Conservation (phyloP, 2,888 invertebrate species). For the Agrotis ipsilon region DNA sequence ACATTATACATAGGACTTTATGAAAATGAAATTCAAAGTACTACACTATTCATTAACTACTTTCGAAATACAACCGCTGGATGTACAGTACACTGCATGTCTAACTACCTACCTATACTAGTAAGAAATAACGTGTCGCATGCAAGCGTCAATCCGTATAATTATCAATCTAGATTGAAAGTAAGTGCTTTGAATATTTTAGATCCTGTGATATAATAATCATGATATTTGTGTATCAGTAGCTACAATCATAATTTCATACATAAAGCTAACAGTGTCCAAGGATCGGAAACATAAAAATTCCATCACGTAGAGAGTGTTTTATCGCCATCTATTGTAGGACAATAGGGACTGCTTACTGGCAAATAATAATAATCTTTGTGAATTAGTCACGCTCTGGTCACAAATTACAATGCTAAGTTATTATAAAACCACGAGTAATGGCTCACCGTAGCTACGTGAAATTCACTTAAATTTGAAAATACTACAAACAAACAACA, state of each 20-base stretch:
- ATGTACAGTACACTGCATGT: too few species aligned
- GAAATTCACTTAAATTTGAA: too few species aligned
- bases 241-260: conserved; percentile 61
- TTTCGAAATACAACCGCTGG: conserved; percentile 46
- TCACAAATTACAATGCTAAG: conserved; percentile 70
- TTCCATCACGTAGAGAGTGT: conserved; percentile 87
- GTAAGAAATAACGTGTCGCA: conserved; percentile 45
- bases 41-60: conserved; percentile 55
- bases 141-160: conserved; percentile 35
- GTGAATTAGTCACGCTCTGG: conserved; percentile 59
- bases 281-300: conserved; percentile 89
- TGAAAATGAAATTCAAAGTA: conserved; percentile 51
- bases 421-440: not conserved
- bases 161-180: conserved; percentile 31
- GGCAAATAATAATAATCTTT: conserved; percentile 59
- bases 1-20: conserved; percentile 65
- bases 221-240: conserved; percentile 60
- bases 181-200: conserved; percentile 35
- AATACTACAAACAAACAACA: too few species aligned
- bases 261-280: conserved; percentile 77
- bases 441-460: too few species aligned
- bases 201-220: conserved; percentile 54
- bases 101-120: not conserved
- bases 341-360: conserved; percentile 86
- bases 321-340: conserved; percentile 85